Percentiles rank a stretch among this genome's conserved stretches.
phyloP scores from a whole-genome alignment of 2,888 invertebrate species.

The Campoletis raptor region DNA sequence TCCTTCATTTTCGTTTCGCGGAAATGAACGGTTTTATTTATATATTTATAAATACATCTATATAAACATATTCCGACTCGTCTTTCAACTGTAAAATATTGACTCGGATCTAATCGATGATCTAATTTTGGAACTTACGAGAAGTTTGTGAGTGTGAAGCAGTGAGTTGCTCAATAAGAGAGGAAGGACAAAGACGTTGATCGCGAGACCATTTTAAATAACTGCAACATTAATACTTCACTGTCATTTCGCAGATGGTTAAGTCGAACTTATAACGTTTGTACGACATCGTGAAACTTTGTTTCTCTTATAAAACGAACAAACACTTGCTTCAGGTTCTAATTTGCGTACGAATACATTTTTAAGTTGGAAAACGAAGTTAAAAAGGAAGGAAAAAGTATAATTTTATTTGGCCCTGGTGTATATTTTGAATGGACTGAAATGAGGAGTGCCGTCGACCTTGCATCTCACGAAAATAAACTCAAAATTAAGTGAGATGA shows the following conservation, averaged over 20 bases:
- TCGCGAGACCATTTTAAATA: not conserved
- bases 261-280: not conserved
- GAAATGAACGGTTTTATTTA: slow-evolving; percentile 9
- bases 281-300: not conserved
- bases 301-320: not conserved
- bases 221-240: slow-evolving; percentile 7
- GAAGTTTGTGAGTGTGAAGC: slow-evolving; percentile 13
- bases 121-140: slow-evolving; percentile 54
- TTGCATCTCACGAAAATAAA: not conserved
- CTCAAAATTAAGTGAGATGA: not conserved
- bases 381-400: not conserved
- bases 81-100: slow-evolving; percentile 33
- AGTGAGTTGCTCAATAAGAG: not conserved
- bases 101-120: slow-evolving; percentile 60
- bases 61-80: not conserved
- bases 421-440: not conserved
- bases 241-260: not conserved
- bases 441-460: not conserved
- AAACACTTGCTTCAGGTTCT: not conserved
- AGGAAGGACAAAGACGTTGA: not conserved
- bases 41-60: slow-evolving; percentile 15
- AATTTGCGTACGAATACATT: not conserved
- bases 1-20: slow-evolving; percentile 6
- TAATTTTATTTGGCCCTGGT: not conserved
- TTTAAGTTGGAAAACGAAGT: not conserved